Conservation (phyloP, 1,140 invertebrate species). For the Calliopsis andreniformis region DNA sequence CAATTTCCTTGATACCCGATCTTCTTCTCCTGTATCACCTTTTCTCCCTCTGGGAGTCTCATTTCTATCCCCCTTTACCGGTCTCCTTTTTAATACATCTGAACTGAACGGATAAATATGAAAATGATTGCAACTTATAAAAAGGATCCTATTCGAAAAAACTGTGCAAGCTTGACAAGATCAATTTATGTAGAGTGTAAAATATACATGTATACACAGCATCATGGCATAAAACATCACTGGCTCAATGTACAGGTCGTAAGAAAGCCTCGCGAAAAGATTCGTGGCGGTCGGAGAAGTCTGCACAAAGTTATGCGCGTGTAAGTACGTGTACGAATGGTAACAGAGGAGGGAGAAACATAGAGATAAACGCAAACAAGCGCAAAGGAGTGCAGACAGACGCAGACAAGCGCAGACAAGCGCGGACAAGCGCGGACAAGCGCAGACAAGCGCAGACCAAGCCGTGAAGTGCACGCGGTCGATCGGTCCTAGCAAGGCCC, state of each 20-base stretch:
- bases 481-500: constrained; percentile 29
- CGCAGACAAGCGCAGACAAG: neutral
- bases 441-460: neutral
- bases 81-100: constrained; percentile 7
- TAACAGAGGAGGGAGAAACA: constrained; percentile 18
- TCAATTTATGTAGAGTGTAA: too few species aligned
- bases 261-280: neutral
- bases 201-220: too few species aligned
- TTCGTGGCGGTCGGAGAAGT: constrained; percentile 1
- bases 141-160: constrained; percentile 30
- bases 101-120: constrained; percentile 1
- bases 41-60: neutral
- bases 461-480: constrained; percentile 2
- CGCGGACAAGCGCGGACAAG: neutral
- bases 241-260: too few species aligned
- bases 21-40: neutral
- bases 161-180: neutral
- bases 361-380: too few species aligned
- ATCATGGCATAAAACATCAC: too few species aligned
- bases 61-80: neutral
- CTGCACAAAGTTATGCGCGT: neutral
- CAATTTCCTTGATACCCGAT: constrained; percentile 12
- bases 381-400: neutral
- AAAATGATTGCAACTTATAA: too few species aligned
- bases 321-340: neutral